A percentile compares a stretch with the other conserved stretches of the same genome.
Evolutionary conservation across 2,113 vertebrate species (phyloP).

Genomic region (pig (Sus scrofa)): T2T-Sscrofa CM000817.6:147188001-147188500

Average conservation of each 20-base stretch:
- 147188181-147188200: background rate
- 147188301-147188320: background rate
- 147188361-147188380: background rate
- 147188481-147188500: conserved; percentile 22
- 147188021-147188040: background rate
- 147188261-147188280: conserved; percentile 27
- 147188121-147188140: background rate
- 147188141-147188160: background rate
- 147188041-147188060: background rate
- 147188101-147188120: background rate
- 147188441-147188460: background rate
- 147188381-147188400: background rate
- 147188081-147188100: background rate
- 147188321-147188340: background rate
- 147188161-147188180: background rate
- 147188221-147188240: background rate
- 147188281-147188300: conserved; percentile 3
- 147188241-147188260: background rate
- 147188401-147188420: background rate
- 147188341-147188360: background rate
- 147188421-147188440: background rate
- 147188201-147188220: background rate
- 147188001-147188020: background rate
- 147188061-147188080: background rate
- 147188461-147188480: background rate